Conservation (phyloP, 2,797 vertebrate genomes). For the Platyrinchus mystaceus region DNA sequence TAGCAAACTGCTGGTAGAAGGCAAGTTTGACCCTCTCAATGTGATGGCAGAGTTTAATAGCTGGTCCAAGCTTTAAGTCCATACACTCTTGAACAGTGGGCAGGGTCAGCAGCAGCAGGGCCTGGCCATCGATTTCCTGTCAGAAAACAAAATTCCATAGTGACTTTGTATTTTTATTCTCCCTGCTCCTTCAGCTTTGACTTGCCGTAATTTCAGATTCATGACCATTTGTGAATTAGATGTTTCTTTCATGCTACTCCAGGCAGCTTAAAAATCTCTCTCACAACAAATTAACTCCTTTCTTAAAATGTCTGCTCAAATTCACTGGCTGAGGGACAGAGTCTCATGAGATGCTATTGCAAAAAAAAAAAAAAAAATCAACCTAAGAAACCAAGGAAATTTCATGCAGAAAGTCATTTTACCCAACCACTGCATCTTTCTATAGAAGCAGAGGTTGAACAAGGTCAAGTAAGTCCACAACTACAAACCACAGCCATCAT, state of each 20-base stretch:
- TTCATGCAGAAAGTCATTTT: neutral
- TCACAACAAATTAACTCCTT: neutral
- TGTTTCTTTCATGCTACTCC: neutral
- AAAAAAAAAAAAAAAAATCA: neutral
- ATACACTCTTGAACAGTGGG: conserved; percentile 98
- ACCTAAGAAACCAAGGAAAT: neutral
- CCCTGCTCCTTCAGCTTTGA: neutral
- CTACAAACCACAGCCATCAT: neutral
- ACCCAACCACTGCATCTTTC: neutral
- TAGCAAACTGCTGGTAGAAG: conserved; percentile 98
- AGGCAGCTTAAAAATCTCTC: neutral
- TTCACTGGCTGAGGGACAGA: neutral
- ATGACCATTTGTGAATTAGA: neutral
- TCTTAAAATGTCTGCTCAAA: neutral
- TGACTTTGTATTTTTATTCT: neutral
- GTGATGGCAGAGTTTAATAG: conserved; percentile 98
- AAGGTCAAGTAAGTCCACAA: neutral
- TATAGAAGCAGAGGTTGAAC: neutral
- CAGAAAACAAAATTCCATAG: conserved; percentile 30
- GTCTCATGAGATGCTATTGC: neutral
- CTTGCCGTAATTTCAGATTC: neutral
- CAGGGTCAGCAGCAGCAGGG: conserved; percentile 93
- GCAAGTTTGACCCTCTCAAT: conserved; percentile 98
- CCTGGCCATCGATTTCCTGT: conserved; percentile 98
- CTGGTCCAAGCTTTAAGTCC: conserved; percentile 97